A percentile compares a stretch with the other conserved stretches of the same genome.
Conservation (phyloP, 2,797 vertebrate genomes). For the Etheostoma perlongum region DNA sequence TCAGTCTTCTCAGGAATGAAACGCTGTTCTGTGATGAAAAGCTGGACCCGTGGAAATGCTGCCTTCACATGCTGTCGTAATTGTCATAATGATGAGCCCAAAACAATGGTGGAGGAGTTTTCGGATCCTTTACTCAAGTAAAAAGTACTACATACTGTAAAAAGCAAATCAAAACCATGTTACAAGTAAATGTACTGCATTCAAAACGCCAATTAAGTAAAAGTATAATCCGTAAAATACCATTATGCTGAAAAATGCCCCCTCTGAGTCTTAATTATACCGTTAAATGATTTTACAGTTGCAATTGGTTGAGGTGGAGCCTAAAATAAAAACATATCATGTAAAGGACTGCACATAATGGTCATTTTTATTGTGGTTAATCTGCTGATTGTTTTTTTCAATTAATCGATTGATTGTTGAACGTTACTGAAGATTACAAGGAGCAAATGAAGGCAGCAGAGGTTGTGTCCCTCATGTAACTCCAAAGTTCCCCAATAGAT, state of each 20-base stretch:
- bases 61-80: constrained; percentile 51
- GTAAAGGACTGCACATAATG: background rate
- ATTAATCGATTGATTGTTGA: background rate
- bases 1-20: background rate
- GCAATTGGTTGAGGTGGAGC: background rate
- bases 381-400: background rate
- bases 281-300: background rate
- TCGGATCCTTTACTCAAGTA: background rate
- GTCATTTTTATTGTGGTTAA: background rate
- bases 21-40: background rate
- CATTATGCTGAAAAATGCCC: too few species aligned
- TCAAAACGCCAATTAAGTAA: background rate
- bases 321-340: background rate
- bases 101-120: background rate
- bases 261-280: background rate
- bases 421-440: background rate
- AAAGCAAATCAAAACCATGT: background rate
- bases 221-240: background rate
- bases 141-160: background rate
- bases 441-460: constrained; percentile 20
- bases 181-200: background rate
- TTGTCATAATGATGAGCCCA: accelerated
- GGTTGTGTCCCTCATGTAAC: background rate
- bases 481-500: background rate
- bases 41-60: background rate